Base-by-base conservation (phyloP, 2,797 vertebrate species). In the Gobio occitaniae region DNA sequence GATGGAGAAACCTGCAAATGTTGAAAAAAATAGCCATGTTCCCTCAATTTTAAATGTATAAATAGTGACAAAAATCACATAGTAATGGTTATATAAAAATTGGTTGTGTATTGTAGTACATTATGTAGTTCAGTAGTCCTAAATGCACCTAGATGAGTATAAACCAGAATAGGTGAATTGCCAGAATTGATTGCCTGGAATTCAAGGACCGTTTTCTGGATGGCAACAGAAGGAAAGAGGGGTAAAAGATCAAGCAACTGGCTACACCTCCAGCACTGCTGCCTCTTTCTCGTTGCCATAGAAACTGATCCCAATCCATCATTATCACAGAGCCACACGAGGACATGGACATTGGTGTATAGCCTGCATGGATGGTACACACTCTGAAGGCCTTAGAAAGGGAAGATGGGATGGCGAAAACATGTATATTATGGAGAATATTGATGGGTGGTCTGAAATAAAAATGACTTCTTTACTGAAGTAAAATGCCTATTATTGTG, bases 271-370 rank as follows among this genome's bases (percentile, higher is more conserved):
- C 36, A 80, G 54, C 61, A 41, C 74, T 52, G 65, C 84, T 83
- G 80, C 80, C 70, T 79, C 72, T 83, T 71, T 80, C 70, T 76
- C 78, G 88, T 91, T 91, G 70, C 90, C 88, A 90, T 90, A 86
- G 90, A 88, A 91, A 91, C 90, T 79, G 75, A 75, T 82, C 69
- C 65, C 48, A 56, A 85, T 89, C 76, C 79, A 83, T 86, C 89
- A 82, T 87, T 76, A 56, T 81, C 79, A 63, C 11, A 50, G 74
- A 80, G 89, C 83, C 82, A 85, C 32, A 48, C 82, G 59, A 77
- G 84, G 87, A 89, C 84, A 82, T 65, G 86, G 80, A 77, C 88
- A 76, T 83, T 75, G 56, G 75, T 56, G 48, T 72, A 50, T 17
- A 80, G 66, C 63, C 81, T 52, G 68, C 52, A 41, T 81, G 74